Evolutionary conservation across 2,888 invertebrate species (phyloP).

Genomic region (Morpho helenor): DNA sequence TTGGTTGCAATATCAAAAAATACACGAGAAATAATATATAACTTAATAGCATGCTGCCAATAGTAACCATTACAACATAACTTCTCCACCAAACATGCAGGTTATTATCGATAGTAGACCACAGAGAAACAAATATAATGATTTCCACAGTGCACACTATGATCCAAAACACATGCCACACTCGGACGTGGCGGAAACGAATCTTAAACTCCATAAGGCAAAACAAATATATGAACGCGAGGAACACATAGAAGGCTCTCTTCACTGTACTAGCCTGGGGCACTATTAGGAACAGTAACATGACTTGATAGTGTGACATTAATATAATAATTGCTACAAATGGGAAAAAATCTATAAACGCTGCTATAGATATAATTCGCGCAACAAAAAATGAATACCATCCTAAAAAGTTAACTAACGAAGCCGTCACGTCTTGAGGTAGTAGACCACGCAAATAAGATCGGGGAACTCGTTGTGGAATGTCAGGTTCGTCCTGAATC

Average conservation of each 20-base stretch:
- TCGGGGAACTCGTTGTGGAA: conserved; percentile 61
- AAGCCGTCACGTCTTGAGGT: conserved; percentile 86
- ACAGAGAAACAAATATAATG: conserved; percentile 83
- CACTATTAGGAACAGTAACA: conserved; percentile 82
- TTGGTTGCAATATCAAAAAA: conserved; percentile 81
- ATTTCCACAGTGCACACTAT: conserved; percentile 83
- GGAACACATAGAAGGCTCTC: conserved; percentile 82
- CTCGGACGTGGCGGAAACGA: conserved; percentile 84
- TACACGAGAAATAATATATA: conserved; percentile 81
- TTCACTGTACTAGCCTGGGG: conserved; percentile 79
- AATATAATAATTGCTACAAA: conserved; percentile 79
- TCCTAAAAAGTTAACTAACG: conserved; percentile 84
- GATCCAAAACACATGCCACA: conserved; percentile 85
- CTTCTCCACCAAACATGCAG: conserved; percentile 85
- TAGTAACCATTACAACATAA: conserved; percentile 81
- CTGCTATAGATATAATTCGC: conserved; percentile 83
- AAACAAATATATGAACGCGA: conserved; percentile 86
- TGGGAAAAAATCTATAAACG: conserved; percentile 84
- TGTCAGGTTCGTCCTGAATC: conserved; percentile 57
- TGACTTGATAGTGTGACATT: conserved; percentile 81
- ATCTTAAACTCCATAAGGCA: conserved; percentile 89
- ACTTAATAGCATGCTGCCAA: conserved; percentile 79
- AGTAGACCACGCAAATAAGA: conserved; percentile 82
- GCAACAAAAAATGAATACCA: conserved; percentile 88
- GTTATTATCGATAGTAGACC: conserved; percentile 72